Evolutionary conservation across 2,797 vertebrate genomes (phyloP), one percentile per base, ranked within the genome.

Genomic region (Orestias chungarensis): DNA sequence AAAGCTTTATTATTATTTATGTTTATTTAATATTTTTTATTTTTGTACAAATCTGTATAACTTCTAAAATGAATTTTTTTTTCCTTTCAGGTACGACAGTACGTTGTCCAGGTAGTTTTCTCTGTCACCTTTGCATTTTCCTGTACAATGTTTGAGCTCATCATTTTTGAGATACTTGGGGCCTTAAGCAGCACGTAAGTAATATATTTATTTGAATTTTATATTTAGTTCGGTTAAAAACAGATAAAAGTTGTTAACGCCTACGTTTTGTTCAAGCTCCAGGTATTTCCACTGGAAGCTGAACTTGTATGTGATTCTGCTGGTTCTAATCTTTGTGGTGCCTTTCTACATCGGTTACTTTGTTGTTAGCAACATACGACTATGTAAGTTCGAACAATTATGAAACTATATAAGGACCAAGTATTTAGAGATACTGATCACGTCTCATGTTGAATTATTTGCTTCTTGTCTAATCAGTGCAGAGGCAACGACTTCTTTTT

Each of bases 321-420:
- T 99, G 85, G 96, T 99, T 76, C 92, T 99, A 0, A 97, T 99
- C 76, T 99, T 99, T 82, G 95, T 98, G 90, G 97, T 99, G 81
- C 98, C 98, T 87, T 99, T 99, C 91, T 99, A 99, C 90, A 99
- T 99, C 8, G 97, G 97, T 65, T 99, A 99, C 89, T 99, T 98
- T 89, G 95, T 99, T 66, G 97, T 99, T 87, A 99, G 98, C 94
- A 99, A 99, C 91, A 98, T 99, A 88, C 95, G 96, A 73, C 92
- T 99, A 27, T 81, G 98, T 99, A 93, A 98, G 98, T 97, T 44
- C 1, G 44, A 61, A 2, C 9, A 25, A 46, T 35, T 61, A 17
- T 68, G 2, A 20, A 68, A 44, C 20, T 35, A 20, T 27, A 20
- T 43, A 55, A 1, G 10, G 40, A 61, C 0, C 4, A 15, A 55